A percentile compares a stretch with the other conserved stretches of the same genome.
phyloP scores from a whole-genome alignment of 37 sponge, comb jelly and placozoan species.

The Theonella swinhoei region DNA sequence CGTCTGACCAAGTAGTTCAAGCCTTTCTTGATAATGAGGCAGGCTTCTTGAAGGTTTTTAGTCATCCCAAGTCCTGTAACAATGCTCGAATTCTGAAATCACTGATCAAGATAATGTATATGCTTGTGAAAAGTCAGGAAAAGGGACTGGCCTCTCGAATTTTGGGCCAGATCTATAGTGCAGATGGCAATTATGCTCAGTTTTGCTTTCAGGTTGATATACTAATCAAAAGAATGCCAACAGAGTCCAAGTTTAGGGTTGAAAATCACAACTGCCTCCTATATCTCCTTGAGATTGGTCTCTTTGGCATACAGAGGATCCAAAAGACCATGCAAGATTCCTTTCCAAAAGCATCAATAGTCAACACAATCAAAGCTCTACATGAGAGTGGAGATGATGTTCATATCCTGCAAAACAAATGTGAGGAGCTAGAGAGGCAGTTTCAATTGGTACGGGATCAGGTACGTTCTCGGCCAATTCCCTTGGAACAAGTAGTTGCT shows the following conservation, averaged over 20 bases:
- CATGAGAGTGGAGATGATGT: too few relatives aligned
- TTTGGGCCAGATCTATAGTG: slow-evolving; percentile 20
- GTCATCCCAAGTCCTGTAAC: neutral
- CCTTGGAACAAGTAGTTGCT: too few relatives aligned
- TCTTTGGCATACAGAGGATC: slow-evolving; percentile 10
- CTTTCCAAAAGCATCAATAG: slow-evolving; percentile 30
- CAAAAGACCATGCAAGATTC: slow-evolving; percentile 5
- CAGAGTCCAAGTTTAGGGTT: neutral
- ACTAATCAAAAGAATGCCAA: slow-evolving; percentile 40
- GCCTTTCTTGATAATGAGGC: slow-evolving; percentile 15
- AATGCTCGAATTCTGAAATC: slow-evolving; percentile 27
- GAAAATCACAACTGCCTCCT: slow-evolving; percentile 31
- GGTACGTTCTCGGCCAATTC: too few relatives aligned
- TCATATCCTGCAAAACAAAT: too few relatives aligned
- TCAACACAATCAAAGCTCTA: neutral
- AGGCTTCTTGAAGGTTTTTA: slow-evolving; percentile 32
- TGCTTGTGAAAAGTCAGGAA: slow-evolving; percentile 13
- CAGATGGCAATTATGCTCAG: slow-evolving; percentile 4
- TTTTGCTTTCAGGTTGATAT: slow-evolving; percentile 12
- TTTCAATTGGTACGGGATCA: too few relatives aligned
- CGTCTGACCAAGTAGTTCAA: neutral
- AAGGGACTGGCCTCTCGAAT: slow-evolving; percentile 11
- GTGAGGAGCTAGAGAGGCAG: neutral
- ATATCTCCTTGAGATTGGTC: slow-evolving; percentile 39
- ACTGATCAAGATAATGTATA: slow-evolving; percentile 33